Conservation (phyloP, 1,140 invertebrate genomes). For the Doryteuthis pealeii region DNA sequence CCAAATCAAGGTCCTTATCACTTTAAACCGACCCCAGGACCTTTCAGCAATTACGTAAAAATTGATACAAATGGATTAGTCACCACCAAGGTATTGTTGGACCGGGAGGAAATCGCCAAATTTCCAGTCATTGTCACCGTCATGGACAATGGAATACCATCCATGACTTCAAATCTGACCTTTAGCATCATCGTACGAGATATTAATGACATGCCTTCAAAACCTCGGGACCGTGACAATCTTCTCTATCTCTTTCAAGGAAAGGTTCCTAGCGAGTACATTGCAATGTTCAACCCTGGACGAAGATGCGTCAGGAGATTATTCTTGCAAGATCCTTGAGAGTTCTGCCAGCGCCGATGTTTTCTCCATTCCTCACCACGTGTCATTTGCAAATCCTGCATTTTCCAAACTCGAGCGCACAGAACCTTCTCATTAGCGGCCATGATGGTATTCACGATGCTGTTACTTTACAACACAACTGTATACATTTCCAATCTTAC, state of each 20-base stretch:
- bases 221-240: constrained; percentile 77
- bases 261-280: constrained; percentile 69
- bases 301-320: constrained; percentile 82
- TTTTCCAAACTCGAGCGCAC: constrained; percentile 45
- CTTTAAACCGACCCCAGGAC: constrained; percentile 77
- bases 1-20: constrained; percentile 88
- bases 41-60: constrained; percentile 70
- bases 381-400: constrained; percentile 73
- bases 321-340: constrained; percentile 70
- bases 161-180: constrained; percentile 76
- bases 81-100: constrained; percentile 75
- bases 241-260: constrained; percentile 70
- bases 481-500: constrained; percentile 79
- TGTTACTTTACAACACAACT: constrained; percentile 79
- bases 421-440: constrained; percentile 76
- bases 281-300: constrained; percentile 91
- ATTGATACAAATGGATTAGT: constrained; percentile 79
- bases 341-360: constrained; percentile 55
- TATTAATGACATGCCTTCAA: constrained; percentile 89
- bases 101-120: constrained; percentile 77
- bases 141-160: constrained; percentile 82
- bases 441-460: constrained; percentile 86
- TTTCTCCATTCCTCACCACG: constrained; percentile 72
- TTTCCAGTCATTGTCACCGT: constrained; percentile 78
- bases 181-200: constrained; percentile 81